phyloP scores from a whole-genome alignment of 30 jellyfish, hydroid and myxozoan species.

The Hydractinia echinata region DNA sequence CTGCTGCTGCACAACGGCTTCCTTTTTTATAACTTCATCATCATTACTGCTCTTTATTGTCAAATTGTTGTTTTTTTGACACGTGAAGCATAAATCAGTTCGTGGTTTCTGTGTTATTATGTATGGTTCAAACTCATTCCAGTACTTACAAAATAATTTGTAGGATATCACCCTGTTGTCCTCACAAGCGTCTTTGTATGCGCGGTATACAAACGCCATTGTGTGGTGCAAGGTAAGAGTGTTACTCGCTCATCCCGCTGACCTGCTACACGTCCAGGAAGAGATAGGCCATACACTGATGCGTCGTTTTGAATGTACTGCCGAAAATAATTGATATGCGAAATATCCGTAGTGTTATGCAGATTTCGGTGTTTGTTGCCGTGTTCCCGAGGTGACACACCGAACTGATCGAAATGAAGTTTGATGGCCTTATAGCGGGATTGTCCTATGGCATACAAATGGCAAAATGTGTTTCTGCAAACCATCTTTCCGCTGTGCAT shows the following conservation, averaged over 20 bases:
- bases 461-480: neutral
- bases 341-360: neutral
- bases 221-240: neutral
- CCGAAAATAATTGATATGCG: neutral
- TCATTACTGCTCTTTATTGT: neutral
- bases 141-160: neutral
- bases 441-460: neutral
- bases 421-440: neutral
- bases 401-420: neutral
- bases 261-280: neutral
- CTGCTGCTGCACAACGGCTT: neutral
- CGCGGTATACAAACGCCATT: neutral
- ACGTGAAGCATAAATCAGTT: neutral
- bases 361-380: neutral
- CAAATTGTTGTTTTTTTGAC: neutral
- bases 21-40: neutral
- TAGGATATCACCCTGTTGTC: neutral
- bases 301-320: neutral
- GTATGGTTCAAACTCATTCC: neutral
- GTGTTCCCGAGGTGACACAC: slow-evolving; percentile 3
- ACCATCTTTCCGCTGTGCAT: neutral
- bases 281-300: neutral
- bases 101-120: neutral
- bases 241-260: neutral
- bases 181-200: neutral